Evolutionary conservation across 2,113 vertebrate species (phyloP).

Genomic region (Ailurus styani): DNA sequence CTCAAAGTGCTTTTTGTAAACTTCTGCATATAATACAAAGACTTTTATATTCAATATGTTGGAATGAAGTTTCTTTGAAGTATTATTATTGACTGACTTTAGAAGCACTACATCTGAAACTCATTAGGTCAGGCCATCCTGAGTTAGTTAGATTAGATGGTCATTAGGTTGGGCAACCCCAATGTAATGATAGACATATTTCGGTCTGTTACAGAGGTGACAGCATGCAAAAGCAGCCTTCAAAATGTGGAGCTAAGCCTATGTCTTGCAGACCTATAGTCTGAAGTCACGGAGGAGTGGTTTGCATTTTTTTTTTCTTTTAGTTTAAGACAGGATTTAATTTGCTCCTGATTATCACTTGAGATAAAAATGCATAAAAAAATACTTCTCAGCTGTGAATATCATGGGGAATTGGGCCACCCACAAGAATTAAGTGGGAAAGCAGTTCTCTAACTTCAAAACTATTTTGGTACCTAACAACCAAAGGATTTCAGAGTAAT

Average conservation of each 20-base stretch:
- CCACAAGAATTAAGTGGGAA: constrained; percentile 28
- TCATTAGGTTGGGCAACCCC: constrained; percentile 16
- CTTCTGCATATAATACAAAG: constrained; percentile 2
- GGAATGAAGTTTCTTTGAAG: constrained; percentile 53
- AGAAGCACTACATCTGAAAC: not conserved
- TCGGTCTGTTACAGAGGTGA: not conserved
- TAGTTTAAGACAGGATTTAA: constrained; percentile 46
- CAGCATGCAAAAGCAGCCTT: not conserved
- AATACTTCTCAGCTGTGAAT: constrained; percentile 41
- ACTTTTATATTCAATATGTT: constrained; percentile 59
- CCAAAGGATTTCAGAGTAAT: constrained; percentile 51
- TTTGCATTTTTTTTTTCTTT: not conserved
- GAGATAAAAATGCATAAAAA: constrained; percentile 60
- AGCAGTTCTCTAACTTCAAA: constrained; percentile 10
- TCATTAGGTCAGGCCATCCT: not conserved
- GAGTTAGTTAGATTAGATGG: not conserved
- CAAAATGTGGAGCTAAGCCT: not conserved
- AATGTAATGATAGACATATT: not conserved
- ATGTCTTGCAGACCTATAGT: not conserved
- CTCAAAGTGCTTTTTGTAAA: constrained; percentile 57
- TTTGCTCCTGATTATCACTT: constrained; percentile 54
- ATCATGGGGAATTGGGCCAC: not conserved
- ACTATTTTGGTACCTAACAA: constrained; percentile 16
- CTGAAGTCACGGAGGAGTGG: not conserved
- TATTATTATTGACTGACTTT: constrained; percentile 1